Evolutionary conservation across 2,888 invertebrate genomes (phyloP).

Genomic region (Dryobotodes eremita): DNA sequence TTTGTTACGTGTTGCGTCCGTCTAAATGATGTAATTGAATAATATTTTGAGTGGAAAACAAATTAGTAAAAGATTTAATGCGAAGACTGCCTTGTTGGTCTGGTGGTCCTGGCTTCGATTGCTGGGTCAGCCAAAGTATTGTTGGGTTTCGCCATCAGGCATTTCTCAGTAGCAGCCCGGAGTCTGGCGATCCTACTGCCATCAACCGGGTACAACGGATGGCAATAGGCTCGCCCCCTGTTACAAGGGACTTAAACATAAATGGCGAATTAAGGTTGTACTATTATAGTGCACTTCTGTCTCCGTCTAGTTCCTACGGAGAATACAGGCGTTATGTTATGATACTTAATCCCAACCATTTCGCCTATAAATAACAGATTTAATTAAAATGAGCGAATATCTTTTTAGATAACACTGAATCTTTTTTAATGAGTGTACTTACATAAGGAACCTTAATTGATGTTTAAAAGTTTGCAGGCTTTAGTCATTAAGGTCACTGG

Average conservation of each 20-base stretch:
- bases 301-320: no score
- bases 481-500: slow-evolving; percentile 49
- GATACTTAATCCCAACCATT: neutral
- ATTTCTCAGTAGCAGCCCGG: neutral
- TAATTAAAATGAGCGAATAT: neutral
- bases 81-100: neutral
- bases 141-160: neutral
- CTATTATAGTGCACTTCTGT: neutral
- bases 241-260: neutral
- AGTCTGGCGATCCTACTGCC: no score
- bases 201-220: no score
- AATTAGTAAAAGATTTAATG: slow-evolving; percentile 12
- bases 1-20: slow-evolving; percentile 30
- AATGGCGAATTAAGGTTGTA: neutral
- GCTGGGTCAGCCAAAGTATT: no score
- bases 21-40: slow-evolving; percentile 34
- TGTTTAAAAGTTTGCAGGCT: slow-evolving; percentile 46
- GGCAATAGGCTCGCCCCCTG: neutral
- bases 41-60: slow-evolving; percentile 30
- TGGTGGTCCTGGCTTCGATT: neutral
- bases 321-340: neutral
- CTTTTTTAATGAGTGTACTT: slow-evolving; percentile 9
- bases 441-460: slow-evolving; percentile 32
- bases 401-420: slow-evolving; percentile 2
- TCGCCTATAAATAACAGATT: neutral